phyloP scores from a whole-genome alignment of 1,140 invertebrate species.

The Drosophila kohkoa region DNA sequence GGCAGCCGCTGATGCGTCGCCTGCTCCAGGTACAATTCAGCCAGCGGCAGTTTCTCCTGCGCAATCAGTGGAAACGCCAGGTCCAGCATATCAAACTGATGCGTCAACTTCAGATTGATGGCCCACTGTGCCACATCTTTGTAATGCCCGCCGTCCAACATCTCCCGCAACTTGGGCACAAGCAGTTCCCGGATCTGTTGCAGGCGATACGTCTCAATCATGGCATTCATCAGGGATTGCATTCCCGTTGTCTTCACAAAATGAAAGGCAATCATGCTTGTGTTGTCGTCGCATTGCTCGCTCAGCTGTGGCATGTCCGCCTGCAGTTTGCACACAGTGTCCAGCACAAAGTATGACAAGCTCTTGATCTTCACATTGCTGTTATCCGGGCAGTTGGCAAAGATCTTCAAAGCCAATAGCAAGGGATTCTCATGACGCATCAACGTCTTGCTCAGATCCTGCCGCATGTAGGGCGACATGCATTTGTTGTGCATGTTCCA shows the following conservation, averaged over 20 bases:
- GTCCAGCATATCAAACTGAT: constrained; percentile 87
- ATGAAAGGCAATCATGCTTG: constrained; percentile 88
- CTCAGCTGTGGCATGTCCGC: constrained; percentile 65
- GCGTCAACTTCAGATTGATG: constrained; percentile 65
- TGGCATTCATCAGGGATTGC: constrained; percentile 85
- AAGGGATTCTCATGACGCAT: constrained; percentile 86
- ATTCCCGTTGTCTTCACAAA: constrained; percentile 87
- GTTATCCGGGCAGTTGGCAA: constrained; percentile 87
- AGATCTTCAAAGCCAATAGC: constrained; percentile 85
- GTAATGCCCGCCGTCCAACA: constrained; percentile 86
- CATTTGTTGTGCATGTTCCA: constrained; percentile 86
- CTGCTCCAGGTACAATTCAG: constrained; percentile 88
- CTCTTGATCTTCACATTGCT: constrained; percentile 86
- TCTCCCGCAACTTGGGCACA: constrained; percentile 85
- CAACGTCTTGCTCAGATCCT: constrained; percentile 86
- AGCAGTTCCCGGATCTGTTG: constrained; percentile 86
- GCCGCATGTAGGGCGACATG: constrained; percentile 81
- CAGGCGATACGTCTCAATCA: constrained; percentile 86
- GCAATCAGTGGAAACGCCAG: constrained; percentile 89
- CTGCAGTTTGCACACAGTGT: constrained; percentile 86
- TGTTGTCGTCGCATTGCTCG: constrained; percentile 83
- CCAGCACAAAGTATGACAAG: constrained; percentile 87
- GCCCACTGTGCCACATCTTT: constrained; percentile 86
- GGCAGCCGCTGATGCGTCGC: constrained; percentile 86
- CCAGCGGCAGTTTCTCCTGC: constrained; percentile 89